Evolutionary conservation across 2,888 invertebrate genomes (phyloP), one percentile per base, ranked within the genome.

Genomic region (Pristionchus fissidentatus): DNA sequence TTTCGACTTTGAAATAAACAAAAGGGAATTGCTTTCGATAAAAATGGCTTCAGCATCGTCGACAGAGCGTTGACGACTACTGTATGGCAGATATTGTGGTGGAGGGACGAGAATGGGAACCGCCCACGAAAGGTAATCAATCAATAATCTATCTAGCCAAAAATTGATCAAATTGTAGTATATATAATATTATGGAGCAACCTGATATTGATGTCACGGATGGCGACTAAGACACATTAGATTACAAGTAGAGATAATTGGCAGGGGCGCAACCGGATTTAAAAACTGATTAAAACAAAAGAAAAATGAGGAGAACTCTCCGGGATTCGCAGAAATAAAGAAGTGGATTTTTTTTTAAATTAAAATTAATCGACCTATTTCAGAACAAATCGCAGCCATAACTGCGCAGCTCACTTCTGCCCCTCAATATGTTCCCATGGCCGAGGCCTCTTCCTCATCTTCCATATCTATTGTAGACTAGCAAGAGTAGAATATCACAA

Each of bases 101-200:
- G 0, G 75, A 77, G 32, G 75, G 75, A 5, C 22, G 22, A 41
- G 75, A 77, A 10, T 77, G 75, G 75, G 49, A 77, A 32, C 75
- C 49, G 49, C 75, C 70, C 0, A 70, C 70, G 10, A 41, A 70
- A 41, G 70, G 70, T 70, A 55, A 13, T 55, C n/a, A 55, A 55
- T 22, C n/a, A 55, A 55, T 55, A 22, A 55, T 4, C 22, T 55
- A 22, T 22, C n/a, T 55, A 55, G n/a, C 22, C 7, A 7, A 13
- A 55, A 32, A 60, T 60, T 26, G 26, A 32, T 60, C 60, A 60
- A 10, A 29, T 19, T 32, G 29, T 1, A 29, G n/a, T 32, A 32
- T 29, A 60, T 60, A 26, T 32, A 10, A 15, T 13, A 32, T 19
- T 13, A 60, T 10, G 10, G 60, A 3, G 3, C 3, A 0, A 10